phyloP scores from a whole-genome alignment of 1,140 invertebrate species.

The Orius insidiosus region DNA sequence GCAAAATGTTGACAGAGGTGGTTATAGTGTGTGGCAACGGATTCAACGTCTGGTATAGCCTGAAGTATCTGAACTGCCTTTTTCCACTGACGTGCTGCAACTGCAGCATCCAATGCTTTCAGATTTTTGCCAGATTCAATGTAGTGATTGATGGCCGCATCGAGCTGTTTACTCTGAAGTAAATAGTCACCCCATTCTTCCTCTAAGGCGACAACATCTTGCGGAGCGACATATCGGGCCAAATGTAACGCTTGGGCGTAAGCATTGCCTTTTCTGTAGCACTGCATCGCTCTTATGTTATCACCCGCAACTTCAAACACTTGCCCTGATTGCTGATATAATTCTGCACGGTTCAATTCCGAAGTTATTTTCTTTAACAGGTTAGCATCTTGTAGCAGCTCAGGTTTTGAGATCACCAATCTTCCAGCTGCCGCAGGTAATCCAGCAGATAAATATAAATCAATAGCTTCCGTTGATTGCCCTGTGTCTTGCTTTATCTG shows the following conservation, averaged over 20 bases:
- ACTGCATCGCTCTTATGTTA: constrained; percentile 59
- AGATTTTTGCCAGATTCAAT: constrained; percentile 85
- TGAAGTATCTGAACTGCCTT: constrained; percentile 87
- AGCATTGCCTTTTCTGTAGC: constrained; percentile 65
- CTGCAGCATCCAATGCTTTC: constrained; percentile 79
- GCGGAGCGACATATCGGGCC: constrained; percentile 58
- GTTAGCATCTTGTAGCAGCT: constrained; percentile 40
- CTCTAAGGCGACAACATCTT: constrained; percentile 68
- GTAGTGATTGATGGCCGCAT: constrained; percentile 90
- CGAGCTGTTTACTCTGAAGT: constrained; percentile 62
- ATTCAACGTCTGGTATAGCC: constrained; percentile 43
- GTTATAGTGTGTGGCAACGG: constrained; percentile 37
- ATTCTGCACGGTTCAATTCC: constrained; percentile 43
- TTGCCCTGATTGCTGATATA: constrained; percentile 82
- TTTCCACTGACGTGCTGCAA: constrained; percentile 84
- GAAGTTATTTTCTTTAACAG: constrained; percentile 50
- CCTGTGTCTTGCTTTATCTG: constrained; percentile 61
- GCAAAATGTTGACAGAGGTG: constrained; percentile 55
- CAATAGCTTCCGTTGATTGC: constrained; percentile 55
- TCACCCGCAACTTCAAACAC: constrained; percentile 69
- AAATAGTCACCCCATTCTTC: constrained; percentile 88
- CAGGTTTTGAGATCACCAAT: constrained; percentile 34
- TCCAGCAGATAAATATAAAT: constrained; percentile 66
- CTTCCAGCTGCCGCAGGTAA: constrained; percentile 56
- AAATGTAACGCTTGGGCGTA: constrained; percentile 77